These are phyloP conservation scores for Dolichopus griseipennis DNA, from an alignment of 2,888 invertebrate genomes.

Conservation along the genomic window DNA sequence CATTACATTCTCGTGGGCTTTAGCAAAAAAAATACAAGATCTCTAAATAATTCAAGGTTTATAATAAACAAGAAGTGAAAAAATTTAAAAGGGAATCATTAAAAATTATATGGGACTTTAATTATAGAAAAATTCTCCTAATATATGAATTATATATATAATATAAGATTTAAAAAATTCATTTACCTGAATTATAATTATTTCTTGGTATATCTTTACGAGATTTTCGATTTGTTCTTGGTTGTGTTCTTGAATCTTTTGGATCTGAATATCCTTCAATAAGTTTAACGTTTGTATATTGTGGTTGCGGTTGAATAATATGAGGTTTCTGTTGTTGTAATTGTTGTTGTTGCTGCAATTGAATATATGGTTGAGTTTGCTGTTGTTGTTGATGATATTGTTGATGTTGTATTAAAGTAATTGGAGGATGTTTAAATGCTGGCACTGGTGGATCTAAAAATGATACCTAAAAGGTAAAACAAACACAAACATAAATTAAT, in stretches of 20 bases:
- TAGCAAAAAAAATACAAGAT: too few species aligned
- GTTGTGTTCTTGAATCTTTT: slow-evolving; percentile 37
- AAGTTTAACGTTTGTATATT: slow-evolving; percentile 39
- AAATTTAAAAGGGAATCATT: too few species aligned
- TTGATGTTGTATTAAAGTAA: slow-evolving; percentile 13
- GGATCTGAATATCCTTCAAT: slow-evolving; percentile 44
- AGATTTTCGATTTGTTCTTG: slow-evolving; percentile 17
- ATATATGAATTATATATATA: background rate
- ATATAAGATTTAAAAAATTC: too few species aligned
- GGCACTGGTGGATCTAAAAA: slow-evolving; percentile 26
- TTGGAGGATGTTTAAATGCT: slow-evolving; percentile 12
- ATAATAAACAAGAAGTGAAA: too few species aligned
- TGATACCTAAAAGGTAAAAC: slow-evolving; percentile 22
- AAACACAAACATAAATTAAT: too few species aligned
- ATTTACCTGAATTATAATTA: slow-evolving; percentile 41
- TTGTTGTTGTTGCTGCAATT: slow-evolving; percentile 24
- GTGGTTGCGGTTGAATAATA: slow-evolving; percentile 19
- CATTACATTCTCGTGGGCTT: too few species aligned
- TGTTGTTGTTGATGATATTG: slow-evolving; percentile 13
- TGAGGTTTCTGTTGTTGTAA: slow-evolving; percentile 22
- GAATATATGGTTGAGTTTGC: slow-evolving; percentile 23
- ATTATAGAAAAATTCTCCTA: too few species aligned
- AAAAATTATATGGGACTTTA: too few species aligned
- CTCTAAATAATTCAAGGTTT: too few species aligned
- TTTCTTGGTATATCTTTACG: slow-evolving; percentile 31